These are phyloP conservation scores for Noctua pronuba DNA, from an alignment of 2,888 invertebrate genomes.

Conservation along the genomic window DNA sequence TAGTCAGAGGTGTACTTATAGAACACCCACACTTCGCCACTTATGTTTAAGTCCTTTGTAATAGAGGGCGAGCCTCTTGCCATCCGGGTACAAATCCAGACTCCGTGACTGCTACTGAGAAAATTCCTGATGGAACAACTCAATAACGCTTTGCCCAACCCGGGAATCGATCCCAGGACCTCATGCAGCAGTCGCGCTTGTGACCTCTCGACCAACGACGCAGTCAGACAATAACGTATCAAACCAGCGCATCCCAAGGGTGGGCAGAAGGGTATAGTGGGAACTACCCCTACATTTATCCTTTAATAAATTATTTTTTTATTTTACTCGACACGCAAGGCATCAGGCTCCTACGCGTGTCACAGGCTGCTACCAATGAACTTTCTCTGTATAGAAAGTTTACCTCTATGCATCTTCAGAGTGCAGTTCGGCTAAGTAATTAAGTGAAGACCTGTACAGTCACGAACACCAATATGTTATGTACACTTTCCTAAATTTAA, in stretches of 20 bases:
- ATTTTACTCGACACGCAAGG: not conserved
- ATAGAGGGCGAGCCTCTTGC: not conserved
- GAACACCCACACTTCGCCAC: not conserved
- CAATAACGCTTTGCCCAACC: not conserved
- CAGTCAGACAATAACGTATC: not conserved
- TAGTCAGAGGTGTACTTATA: not conserved
- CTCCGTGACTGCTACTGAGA: not conserved
- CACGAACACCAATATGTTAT: too few species aligned
- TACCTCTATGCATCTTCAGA: not conserved
- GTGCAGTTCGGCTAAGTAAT: not conserved
- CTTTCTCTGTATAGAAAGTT: constrained; percentile 34
- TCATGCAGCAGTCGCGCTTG: not conserved
- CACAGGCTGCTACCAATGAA: not conserved
- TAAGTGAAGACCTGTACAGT: not conserved
- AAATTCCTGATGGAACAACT: not conserved
- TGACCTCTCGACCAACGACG: not conserved
- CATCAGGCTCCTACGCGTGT: not conserved
- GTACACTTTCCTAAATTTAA: too few species aligned
- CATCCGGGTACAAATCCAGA: not conserved
- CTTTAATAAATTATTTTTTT: not conserved
- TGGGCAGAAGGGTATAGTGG: not conserved
- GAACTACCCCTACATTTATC: not conserved
- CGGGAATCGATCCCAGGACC: not conserved
- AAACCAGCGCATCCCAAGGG: not conserved
- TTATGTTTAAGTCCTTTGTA: not conserved